phyloP scores from a whole-genome alignment of 2,888 invertebrate genomes.

The Spodoptera exigua region DNA sequence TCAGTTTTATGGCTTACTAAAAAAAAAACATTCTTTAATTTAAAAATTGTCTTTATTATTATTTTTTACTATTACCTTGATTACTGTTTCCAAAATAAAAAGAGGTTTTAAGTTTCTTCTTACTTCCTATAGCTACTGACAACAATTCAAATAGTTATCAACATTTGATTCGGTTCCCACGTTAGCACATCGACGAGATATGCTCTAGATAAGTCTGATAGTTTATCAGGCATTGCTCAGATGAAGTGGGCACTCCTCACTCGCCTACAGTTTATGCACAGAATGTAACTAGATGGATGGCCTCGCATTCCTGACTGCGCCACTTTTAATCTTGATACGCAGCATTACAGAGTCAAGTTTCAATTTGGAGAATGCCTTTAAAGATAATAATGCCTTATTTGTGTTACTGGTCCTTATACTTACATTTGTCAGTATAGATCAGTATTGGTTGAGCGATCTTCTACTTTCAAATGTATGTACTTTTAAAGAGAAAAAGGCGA shows the following conservation, averaged over 20 bases:
- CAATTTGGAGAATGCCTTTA: neutral
- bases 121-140: neutral
- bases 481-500: too few species aligned
- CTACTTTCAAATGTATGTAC: too few species aligned
- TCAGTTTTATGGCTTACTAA: too few species aligned
- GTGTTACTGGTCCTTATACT: too few species aligned
- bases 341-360: neutral
- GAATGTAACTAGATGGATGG: slow-evolving; percentile 16
- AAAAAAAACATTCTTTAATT: too few species aligned
- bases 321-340: slow-evolving; percentile 6
- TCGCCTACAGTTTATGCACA: slow-evolving; percentile 19
- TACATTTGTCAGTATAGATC: too few species aligned
- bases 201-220: slow-evolving; percentile 35
- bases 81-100: too few species aligned
- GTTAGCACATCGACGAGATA: slow-evolving; percentile 33
- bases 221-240: slow-evolving; percentile 39
- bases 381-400: neutral
- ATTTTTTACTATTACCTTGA: too few species aligned
- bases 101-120: too few species aligned
- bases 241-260: slow-evolving; percentile 46
- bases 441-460: too few species aligned
- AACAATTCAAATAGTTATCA: slow-evolving; percentile 31
- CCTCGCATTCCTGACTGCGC: slow-evolving; percentile 43
- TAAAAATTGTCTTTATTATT: too few species aligned
- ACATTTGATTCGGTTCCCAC: slow-evolving; percentile 30